Base-by-base conservation (phyloP, 1,140 invertebrate genomes). In the Diabrotica virgifera region DNA sequence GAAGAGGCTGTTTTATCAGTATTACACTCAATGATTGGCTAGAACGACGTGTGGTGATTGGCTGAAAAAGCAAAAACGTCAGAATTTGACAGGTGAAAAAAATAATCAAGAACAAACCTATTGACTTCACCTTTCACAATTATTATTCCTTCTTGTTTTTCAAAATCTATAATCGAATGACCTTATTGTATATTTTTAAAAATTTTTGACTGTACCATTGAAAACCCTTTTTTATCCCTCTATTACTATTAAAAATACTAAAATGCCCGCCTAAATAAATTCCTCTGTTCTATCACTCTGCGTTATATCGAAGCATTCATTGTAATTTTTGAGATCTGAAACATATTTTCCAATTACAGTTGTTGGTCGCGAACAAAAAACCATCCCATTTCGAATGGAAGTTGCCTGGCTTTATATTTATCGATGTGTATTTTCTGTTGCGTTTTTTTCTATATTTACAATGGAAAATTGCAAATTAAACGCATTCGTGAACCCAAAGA, bases 331-430 rank as follows among this genome's bases (percentile, higher is more conserved):
- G 56, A 52, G 51, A 52, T 64, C 55, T 62, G 65, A 66, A 62
- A 62, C 65, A 62, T 66, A 66, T 66, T 66, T 66, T 56, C 65
- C 65, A 60, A 66, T 66, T 59, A 59, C 63, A 55, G 54, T 65
- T 54, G 37, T 40, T 57, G n/a, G n/a, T 36, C 37, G 7, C 36
- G 55, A 64, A 54, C 37, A 63, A 52, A 36, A 51, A 12, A n/a
- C 51, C 35, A 37, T 52, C 60, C 62, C 36, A 46, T 53, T 51
- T 55, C 53, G 13, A 59, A 65, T 58, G 9, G 36, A 36, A 24
- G 59, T 54, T 56, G 62, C 62, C 61, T 62, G 51, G 56, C 62
- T 60, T 59, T 51, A 50, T 66, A 60, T 66, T 66, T 55, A 62
- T 51, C 36, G 59, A 58, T 54, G 59, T 54, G 65, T 66, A 56